Conservation (phyloP, 2,888 invertebrate genomes). For the Volucella bombylans region DNA sequence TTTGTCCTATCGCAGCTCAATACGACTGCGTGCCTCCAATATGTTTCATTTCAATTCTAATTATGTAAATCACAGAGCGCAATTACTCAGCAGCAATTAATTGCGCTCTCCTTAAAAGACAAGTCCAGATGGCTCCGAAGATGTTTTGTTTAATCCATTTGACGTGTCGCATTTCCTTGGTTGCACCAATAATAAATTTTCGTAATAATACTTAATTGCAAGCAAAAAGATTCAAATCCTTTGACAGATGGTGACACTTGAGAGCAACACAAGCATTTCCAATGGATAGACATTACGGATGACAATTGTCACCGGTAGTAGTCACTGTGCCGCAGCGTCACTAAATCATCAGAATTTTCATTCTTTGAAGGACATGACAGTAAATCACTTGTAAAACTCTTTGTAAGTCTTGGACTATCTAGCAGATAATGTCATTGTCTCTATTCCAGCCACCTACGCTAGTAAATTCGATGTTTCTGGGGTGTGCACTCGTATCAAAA, state of each 20-base stretch:
- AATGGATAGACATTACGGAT: conserved; percentile 49
- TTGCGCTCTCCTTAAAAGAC: conserved; percentile 36
- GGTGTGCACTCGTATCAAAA: conserved; percentile 34
- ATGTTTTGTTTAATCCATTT: conserved; percentile 34
- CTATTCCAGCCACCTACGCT: conserved; percentile 47
- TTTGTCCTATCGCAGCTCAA: conserved; percentile 37
- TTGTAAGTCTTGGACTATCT: conserved; percentile 38
- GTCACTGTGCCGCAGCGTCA: conserved; percentile 23
- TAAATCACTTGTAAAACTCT: conserved; percentile 67
- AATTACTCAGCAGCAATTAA: conserved; percentile 61
- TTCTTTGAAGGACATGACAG: conserved; percentile 60
- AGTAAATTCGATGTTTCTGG: conserved; percentile 4
- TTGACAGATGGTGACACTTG: conserved; percentile 66
- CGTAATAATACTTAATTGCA: conserved; percentile 47
- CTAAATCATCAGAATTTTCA: conserved; percentile 65
- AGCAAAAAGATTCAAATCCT: conserved; percentile 27
- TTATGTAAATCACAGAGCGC: conserved; percentile 51
- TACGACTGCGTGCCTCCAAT: conserved; percentile 9
- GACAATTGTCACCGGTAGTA: conserved; percentile 58
- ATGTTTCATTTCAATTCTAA: conserved; percentile 58
- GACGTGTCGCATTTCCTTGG: conserved; percentile 45
- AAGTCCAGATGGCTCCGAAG: conserved; percentile 53
- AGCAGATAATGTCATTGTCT: conserved; percentile 63
- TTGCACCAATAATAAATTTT: conserved; percentile 61
- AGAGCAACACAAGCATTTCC: conserved; percentile 49